These are phyloP conservation scores for Nymphalis urticae DNA, from an alignment of 2,888 invertebrate species.

Conservation along the genomic window DNA sequence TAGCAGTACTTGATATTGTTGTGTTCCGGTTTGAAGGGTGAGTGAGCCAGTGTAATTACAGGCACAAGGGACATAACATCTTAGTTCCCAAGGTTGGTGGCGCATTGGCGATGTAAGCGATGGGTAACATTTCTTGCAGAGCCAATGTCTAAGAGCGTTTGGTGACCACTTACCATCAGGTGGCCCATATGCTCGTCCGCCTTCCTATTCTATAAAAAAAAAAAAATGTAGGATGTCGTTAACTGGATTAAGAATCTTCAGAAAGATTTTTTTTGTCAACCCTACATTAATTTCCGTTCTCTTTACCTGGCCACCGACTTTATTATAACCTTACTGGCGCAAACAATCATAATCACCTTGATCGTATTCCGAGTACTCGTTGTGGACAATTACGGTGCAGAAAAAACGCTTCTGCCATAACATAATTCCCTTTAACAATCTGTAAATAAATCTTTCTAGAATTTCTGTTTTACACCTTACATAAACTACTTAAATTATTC, in stretches of 20 bases:
- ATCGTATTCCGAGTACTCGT: conserved; percentile 27
- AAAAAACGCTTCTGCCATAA: conserved; percentile 14
- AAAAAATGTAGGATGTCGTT: not conserved
- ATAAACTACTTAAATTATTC: not conserved
- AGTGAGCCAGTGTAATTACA: no score
- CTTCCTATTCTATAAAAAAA: no score
- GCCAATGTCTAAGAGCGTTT: no score
- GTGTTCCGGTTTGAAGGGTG: no score
- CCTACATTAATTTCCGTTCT: conserved; percentile 34
- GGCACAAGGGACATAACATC: no score
- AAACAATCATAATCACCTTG: conserved; percentile 35
- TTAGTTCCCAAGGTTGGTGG: no score
- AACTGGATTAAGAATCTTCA: not conserved
- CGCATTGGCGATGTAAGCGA: no score
- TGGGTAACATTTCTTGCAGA: no score
- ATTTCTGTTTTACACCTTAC: not conserved
- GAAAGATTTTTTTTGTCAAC: conserved; percentile 19
- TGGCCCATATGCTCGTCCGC: no score
- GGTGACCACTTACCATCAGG: no score
- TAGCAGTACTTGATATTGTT: no score
- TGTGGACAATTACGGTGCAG: conserved; percentile 18
- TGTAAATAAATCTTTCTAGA: conserved; percentile 4
- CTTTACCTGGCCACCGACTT: conserved; percentile 31
- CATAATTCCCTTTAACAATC: conserved; percentile 11
- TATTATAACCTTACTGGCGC: conserved; percentile 33